Percentiles rank a stretch among this genome's conserved stretches.
These are phyloP conservation scores for Nymphalis io DNA, from an alignment of 1,140 invertebrate species.

Conservation along the genomic window DNA sequence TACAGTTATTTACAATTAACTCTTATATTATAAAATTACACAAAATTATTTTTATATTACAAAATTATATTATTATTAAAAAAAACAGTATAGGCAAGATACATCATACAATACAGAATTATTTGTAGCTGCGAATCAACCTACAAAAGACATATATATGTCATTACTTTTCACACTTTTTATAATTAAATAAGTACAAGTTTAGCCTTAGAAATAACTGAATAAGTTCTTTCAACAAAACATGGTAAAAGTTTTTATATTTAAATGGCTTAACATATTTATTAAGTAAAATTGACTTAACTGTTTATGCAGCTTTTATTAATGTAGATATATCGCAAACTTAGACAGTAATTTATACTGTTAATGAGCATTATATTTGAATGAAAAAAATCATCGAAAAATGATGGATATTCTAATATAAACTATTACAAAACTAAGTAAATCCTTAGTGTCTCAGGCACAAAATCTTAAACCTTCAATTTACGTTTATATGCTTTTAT, in stretches of 20 bases:
- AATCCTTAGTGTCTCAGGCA: not conserved
- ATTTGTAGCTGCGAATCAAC: not conserved
- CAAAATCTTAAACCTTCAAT: not conserved
- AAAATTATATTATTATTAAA: not conserved
- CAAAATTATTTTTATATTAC: slow-evolving; percentile 1
- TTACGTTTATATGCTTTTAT: not conserved
- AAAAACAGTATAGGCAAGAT: slow-evolving; percentile 2
- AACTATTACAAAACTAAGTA: not conserved
- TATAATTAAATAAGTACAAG: slow-evolving; percentile 10
- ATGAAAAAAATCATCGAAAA: no score
- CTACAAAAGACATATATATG: not conserved
- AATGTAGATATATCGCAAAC: no score
- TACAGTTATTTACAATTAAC: slow-evolving; percentile 5
- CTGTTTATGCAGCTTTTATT: no score
- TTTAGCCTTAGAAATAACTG: not conserved
- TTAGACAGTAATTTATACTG: no score
- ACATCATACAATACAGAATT: not conserved
- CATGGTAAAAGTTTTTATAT: no score
- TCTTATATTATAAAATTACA: not conserved
- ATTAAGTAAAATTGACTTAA: not conserved
- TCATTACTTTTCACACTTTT: not conserved
- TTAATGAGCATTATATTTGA: no score
- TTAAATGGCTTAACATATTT: no score
- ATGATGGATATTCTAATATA: not conserved
- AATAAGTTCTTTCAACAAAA: not conserved